These are phyloP conservation scores for Syngnathus rostellatus DNA, from an alignment of 2,797 vertebrate species.

Conservation along the genomic window DNA sequence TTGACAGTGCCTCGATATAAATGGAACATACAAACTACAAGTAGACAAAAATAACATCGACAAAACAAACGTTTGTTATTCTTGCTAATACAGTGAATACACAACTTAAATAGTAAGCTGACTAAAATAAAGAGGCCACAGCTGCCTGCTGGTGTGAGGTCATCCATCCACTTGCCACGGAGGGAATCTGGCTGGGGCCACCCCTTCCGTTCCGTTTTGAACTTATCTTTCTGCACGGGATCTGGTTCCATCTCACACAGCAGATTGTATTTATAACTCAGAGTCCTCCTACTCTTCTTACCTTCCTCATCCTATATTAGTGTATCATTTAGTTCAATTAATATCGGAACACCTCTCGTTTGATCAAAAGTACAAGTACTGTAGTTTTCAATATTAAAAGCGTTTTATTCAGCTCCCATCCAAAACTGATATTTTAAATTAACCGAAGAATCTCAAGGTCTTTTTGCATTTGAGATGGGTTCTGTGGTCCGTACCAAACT, in stretches of 20 bases:
- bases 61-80: not conserved
- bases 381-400: not conserved
- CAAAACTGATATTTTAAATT: not conserved
- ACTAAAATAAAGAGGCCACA: constrained; percentile 21
- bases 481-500: too few relatives aligned
- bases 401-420: not conserved
- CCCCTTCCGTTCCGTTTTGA: constrained; percentile 28
- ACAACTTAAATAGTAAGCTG: constrained; percentile 11
- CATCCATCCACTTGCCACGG: constrained; percentile 38
- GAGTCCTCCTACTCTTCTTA: constrained; percentile 21
- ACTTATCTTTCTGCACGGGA: constrained; percentile 52
- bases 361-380: not conserved
- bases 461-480: not conserved
- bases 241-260: constrained; percentile 68
- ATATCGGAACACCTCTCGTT: not conserved
- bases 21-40: not conserved
- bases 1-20: too few relatives aligned
- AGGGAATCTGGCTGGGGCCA: constrained; percentile 13
- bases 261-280: constrained; percentile 74
- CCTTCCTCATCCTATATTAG: constrained; percentile 20
- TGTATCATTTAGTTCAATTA: constrained; percentile 27
- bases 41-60: not conserved
- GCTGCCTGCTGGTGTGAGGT: constrained; percentile 39
- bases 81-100: not conserved
- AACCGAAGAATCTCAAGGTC: not conserved